Evolutionary conservation across 2,888 invertebrate genomes (phyloP).

Genomic region (Actias luna): DNA sequence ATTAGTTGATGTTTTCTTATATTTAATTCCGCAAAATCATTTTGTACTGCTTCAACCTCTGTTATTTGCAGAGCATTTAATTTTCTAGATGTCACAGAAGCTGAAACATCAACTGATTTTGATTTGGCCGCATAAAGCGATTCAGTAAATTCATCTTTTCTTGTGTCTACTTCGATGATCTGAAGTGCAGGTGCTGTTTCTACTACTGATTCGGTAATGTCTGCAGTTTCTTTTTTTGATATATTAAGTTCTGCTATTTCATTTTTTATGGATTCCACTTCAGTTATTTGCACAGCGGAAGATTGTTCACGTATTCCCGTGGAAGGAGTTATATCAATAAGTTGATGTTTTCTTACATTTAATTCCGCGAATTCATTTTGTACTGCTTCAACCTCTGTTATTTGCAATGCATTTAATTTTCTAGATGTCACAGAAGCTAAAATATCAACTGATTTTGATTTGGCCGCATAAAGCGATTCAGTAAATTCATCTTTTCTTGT

Average conservation of each 20-base stretch:
- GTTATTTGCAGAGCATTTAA: not conserved
- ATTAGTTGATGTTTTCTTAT: conserved; percentile 9
- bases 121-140: conserved; percentile 25
- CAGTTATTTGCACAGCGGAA: conserved; percentile 13
- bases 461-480: conserved; percentile 25
- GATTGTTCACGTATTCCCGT: not conserved
- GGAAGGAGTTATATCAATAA: conserved; percentile 4
- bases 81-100: conserved; percentile 23
- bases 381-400: not conserved
- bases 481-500: conserved; percentile 7
- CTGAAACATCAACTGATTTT: conserved; percentile 13
- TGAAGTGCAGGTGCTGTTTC: conserved; percentile 12
- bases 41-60: conserved; percentile 2
- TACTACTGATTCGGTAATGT: not conserved
- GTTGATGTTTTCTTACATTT: conserved; percentile 6
- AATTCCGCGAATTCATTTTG: conserved; percentile 20
- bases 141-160: conserved; percentile 18
- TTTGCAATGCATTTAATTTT: conserved; percentile 15
- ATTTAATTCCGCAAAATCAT: conserved; percentile 19
- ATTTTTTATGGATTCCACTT: conserved; percentile 10
- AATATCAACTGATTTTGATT: conserved; percentile 19
- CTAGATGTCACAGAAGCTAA: conserved; percentile 20
- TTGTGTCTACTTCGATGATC: conserved; percentile 10
- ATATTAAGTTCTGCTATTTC: conserved; percentile 13
- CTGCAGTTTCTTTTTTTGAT: conserved; percentile 11